A percentile compares a stretch with the other conserved stretches of the same genome.
These are phyloP conservation scores for Syngnathus floridae DNA, from an alignment of 2,113 vertebrate species.

Conservation along the genomic window DNA sequence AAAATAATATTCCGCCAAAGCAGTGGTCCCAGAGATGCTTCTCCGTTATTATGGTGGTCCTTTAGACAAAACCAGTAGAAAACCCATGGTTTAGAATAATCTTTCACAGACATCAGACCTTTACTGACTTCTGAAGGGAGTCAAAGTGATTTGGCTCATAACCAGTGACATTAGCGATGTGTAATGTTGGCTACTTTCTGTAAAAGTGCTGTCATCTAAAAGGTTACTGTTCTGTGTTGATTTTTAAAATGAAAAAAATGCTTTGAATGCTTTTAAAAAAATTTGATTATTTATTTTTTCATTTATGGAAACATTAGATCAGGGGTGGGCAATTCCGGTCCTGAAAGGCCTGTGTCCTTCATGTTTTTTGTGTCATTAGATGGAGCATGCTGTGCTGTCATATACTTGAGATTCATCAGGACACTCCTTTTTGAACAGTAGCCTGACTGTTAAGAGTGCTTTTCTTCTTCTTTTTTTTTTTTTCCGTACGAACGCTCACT, in stretches of 20 bases:
- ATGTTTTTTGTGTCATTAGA: slow-evolving; percentile 2
- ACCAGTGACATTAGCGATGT: background rate
- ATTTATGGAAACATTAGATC: slow-evolving; percentile 41
- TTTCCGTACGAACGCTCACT: slow-evolving; percentile 29
- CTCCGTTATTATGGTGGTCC: too few relatives aligned
- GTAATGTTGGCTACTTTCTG: background rate
- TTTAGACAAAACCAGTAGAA: too few relatives aligned
- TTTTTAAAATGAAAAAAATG: too few relatives aligned
- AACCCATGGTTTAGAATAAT: background rate
- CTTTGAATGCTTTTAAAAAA: too few relatives aligned
- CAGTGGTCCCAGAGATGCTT: too few relatives aligned
- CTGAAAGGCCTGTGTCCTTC: too few relatives aligned
- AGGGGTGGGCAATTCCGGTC: too few relatives aligned
- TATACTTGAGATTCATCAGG: slow-evolving; percentile 46
- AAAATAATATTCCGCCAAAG: too few relatives aligned
- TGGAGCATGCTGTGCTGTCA: slow-evolving; percentile 55
- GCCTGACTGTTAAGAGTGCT: slow-evolving; percentile 43
- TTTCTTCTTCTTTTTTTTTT: background rate
- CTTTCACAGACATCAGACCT: background rate
- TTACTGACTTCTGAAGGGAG: background rate
- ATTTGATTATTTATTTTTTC: background rate
- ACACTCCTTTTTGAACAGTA: slow-evolving; percentile 55
- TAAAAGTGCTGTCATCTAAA: background rate
- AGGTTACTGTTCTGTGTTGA: background rate
- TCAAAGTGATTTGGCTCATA: background rate